phyloP scores from a whole-genome alignment of 2,797 vertebrate species.

The Hippocampus kuda region DNA sequence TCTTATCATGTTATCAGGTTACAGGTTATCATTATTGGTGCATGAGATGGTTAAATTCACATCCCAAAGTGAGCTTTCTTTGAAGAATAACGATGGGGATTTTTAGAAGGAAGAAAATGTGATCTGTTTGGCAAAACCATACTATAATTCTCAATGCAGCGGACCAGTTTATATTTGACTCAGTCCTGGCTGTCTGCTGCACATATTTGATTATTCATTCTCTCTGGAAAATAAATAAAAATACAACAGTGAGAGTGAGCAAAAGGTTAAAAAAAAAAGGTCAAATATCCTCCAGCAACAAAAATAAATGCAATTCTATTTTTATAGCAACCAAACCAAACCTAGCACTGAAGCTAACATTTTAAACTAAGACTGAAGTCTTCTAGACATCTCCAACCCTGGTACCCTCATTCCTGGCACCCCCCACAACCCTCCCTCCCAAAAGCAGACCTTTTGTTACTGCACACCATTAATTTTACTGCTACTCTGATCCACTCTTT shows the following conservation, averaged over 20 bases:
- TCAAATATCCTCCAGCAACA: constrained; percentile 17
- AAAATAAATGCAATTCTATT: constrained; percentile 16
- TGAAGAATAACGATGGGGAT: neutral
- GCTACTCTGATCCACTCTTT: constrained; percentile 15
- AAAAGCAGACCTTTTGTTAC: constrained; percentile 8
- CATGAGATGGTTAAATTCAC: neutral
- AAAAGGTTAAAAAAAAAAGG: neutral
- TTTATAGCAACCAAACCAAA: constrained; percentile 19
- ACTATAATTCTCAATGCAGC: constrained; percentile 7
- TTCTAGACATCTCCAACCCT: neutral
- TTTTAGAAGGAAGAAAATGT: constrained; percentile 18
- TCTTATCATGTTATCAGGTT: no score
- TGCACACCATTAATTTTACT: constrained; percentile 13
- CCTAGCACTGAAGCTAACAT: constrained; percentile 30
- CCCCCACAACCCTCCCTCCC: neutral
- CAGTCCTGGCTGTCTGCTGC: constrained; percentile 22
- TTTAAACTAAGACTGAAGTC: constrained; percentile 21
- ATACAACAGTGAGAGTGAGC: constrained; percentile 34
- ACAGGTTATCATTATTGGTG: no score
- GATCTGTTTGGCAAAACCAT: constrained; percentile 31
- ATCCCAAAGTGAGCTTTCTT: neutral
- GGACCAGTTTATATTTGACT: constrained; percentile 12
- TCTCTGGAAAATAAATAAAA: constrained; percentile 37
- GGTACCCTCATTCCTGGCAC: neutral
- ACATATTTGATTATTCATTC: constrained; percentile 40